phyloP scores from a whole-genome alignment of 2,797 vertebrate species.

The Rhinatrema bivittatum region DNA sequence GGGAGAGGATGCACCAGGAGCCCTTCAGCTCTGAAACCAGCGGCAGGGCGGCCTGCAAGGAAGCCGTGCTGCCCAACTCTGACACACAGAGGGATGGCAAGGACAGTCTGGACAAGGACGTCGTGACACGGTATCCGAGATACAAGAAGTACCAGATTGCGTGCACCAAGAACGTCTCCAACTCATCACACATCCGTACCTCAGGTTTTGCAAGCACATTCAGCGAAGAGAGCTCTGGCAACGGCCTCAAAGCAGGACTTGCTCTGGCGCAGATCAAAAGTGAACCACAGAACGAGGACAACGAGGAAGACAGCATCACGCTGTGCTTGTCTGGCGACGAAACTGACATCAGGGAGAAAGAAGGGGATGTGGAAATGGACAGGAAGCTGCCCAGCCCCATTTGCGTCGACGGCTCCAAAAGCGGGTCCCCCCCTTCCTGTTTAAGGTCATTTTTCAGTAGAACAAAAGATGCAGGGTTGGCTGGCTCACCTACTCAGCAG shows the following conservation, averaged over 20 bases:
- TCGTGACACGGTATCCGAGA: conserved; percentile 84
- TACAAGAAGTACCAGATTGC: conserved; percentile 98
- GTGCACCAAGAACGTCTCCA: conserved; percentile 95
- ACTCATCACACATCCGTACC: conserved; percentile 90
- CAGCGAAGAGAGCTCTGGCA: conserved; percentile 65
- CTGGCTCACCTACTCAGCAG: conserved; percentile 78
- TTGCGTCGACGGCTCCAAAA: conserved; percentile 64
- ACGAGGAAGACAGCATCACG: conserved; percentile 74
- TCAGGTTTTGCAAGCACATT: conserved; percentile 98
- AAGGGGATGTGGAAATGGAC: conserved; percentile 79
- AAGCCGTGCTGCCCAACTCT: conserved; percentile 58
- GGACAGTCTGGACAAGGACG: conserved; percentile 73
- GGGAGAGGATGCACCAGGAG: conserved; percentile 66
- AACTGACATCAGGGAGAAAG: conserved; percentile 73
- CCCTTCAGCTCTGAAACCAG: conserved; percentile 57
- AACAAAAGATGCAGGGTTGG: conserved; percentile 70
- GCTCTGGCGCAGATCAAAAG: conserved; percentile 81
- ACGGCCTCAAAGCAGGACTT: conserved; percentile 58
- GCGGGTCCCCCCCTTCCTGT: conserved; percentile 77
- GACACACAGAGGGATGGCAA: conserved; percentile 67
- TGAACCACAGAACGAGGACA: conserved; percentile 78
- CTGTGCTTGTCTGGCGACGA: conserved; percentile 88
- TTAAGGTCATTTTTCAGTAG: conserved; percentile 78
- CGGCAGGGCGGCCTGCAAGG: conserved; percentile 52
- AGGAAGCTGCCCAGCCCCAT: conserved; percentile 59